A percentile compares a stretch with the other conserved stretches of the same genome.
Conservation (phyloP, 1,140 invertebrate genomes). For the Tetramorium simillimum region DNA sequence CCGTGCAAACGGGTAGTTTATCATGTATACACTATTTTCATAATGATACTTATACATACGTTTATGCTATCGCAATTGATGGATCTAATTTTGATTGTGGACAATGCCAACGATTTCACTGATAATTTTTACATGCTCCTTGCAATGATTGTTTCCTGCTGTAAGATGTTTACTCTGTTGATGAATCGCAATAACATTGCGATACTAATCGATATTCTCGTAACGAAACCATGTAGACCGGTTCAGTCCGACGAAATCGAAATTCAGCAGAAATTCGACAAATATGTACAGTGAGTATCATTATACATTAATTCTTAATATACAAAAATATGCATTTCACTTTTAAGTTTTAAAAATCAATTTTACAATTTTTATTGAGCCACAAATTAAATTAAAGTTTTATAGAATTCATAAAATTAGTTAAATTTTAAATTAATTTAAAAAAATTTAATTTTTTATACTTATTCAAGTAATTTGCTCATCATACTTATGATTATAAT, state of each 20-base stretch:
- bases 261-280: slow-evolving; percentile 63
- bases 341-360: no score
- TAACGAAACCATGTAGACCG: slow-evolving; percentile 38
- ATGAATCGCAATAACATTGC: slow-evolving; percentile 50
- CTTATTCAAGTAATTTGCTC: not conserved
- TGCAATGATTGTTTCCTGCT: slow-evolving; percentile 42
- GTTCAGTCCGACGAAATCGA: slow-evolving; percentile 46
- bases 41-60: not conserved
- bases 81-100: slow-evolving; percentile 44
- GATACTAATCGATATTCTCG: slow-evolving; percentile 30
- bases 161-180: slow-evolving; percentile 54
- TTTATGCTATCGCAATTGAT: slow-evolving; percentile 26
- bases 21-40: not conserved
- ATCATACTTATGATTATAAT: not conserved
- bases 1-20: slow-evolving; percentile 15
- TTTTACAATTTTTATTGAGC: no score
- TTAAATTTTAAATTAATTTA: not conserved
- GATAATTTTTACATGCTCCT: slow-evolving; percentile 68
- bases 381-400: not conserved
- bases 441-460: not conserved
- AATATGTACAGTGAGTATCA: slow-evolving; percentile 55
- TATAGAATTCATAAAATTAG: not conserved
- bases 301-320: not conserved
- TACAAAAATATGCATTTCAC: not conserved
- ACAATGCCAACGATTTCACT: slow-evolving; percentile 51